Percentiles rank a stretch among this genome's conserved stretches.
phyloP scores from a whole-genome alignment of 2,888 invertebrate species.

The Caenorhabditis wallacei region DNA sequence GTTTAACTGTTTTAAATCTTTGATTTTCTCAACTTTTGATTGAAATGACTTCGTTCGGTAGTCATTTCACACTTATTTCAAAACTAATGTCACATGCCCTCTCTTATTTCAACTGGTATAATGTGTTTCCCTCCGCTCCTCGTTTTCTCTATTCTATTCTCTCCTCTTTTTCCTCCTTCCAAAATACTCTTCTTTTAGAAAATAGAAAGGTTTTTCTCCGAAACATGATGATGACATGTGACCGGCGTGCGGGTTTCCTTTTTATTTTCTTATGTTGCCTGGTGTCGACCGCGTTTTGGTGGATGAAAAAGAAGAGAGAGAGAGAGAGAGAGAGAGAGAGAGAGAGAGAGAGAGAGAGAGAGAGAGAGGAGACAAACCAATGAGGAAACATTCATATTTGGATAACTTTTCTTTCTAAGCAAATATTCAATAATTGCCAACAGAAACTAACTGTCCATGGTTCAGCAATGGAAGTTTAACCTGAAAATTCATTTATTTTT shows the following conservation, averaged over 20 bases:
- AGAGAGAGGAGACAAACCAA: background rate
- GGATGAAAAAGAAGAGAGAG: background rate
- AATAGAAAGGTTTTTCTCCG: slow-evolving; percentile 35
- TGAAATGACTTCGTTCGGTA: background rate
- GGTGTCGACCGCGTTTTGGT: slow-evolving; percentile 17
- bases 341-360: background rate
- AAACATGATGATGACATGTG: slow-evolving; percentile 60
- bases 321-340: background rate
- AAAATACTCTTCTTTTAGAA: slow-evolving; percentile 35
- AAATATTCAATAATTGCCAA: slow-evolving; percentile 1
- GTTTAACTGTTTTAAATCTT: background rate
- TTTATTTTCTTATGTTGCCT: slow-evolving; percentile 32
- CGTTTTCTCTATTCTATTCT: slow-evolving; percentile 4
- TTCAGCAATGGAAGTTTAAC: background rate
- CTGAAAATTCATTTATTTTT: background rate
- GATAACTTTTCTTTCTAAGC: slow-evolving; percentile 4
- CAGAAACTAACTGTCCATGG: too few species aligned
- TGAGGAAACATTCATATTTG: slow-evolving; percentile 29
- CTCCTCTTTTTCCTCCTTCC: slow-evolving; percentile 13
- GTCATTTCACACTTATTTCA: slow-evolving; percentile 7
- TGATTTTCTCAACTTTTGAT: background rate
- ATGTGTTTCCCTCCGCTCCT: slow-evolving; percentile 4
- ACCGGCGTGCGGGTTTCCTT: slow-evolving; percentile 25
- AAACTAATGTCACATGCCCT: slow-evolving; percentile 29
- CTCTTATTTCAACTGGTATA: slow-evolving; percentile 18